Evolutionary conservation across 2,797 vertebrate genomes (phyloP), one percentile per base, ranked within the genome.

Genomic region (Anguilla megastoma): DNA sequence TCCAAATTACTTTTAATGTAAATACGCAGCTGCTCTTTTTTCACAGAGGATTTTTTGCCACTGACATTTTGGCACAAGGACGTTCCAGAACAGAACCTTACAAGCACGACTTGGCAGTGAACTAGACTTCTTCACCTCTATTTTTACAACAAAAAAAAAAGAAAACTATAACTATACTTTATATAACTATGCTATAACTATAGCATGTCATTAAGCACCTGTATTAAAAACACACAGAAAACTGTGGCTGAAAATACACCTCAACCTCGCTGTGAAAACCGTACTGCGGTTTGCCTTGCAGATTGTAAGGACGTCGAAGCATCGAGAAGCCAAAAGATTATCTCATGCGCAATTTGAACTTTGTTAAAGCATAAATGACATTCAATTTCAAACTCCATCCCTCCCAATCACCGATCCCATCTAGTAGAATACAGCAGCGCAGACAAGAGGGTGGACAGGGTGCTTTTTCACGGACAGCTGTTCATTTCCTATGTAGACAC

Each of bases 1-100:
- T 94, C 88, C 89, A 88, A 90, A 91, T 91, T 90, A 94, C 92
- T 89, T 96, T 95, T 95, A 95, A 95, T 96, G 93, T 92, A 94
- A 94, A 94, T 93, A 94, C 93, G 94, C 91, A 93, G 90, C 90
- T 79, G 88, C 90, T 91, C 92, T 92, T 94, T 89, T 89, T 89
- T 93, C 91, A 91, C 89, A 92, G 92, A 90, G 84, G 86, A 80
- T 91, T 93, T 93, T 95, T 45, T 45, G 92, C 91, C 90, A 93
- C 91, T 88, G 88, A 90, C 89, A 90, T 91, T 93, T 54, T 91
- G 93, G 92, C 93, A 92, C 86, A 45, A 71, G 90, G 91, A 90
- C 88, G 85, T 88, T 80, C 41, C 41, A 21, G 76, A 74, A 9
- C 27, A 74, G 69, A 48, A 18, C 16, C 76, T 45, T 80, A 45